Conservation (phyloP, 2,113 vertebrate species). For the Enhydra lutris region DNA sequence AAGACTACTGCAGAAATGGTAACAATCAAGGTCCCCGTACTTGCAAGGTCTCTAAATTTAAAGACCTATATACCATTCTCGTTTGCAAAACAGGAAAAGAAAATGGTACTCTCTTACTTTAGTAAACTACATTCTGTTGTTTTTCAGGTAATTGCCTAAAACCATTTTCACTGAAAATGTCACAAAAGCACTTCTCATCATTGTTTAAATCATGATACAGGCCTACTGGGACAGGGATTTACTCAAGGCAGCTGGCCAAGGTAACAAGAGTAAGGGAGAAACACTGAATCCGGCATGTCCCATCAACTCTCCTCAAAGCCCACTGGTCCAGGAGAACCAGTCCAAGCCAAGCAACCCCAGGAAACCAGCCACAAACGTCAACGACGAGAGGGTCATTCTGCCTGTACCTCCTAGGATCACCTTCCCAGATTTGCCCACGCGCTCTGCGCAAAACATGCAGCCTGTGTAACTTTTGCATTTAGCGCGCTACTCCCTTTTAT, state of each 20-base stretch:
- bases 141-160: not conserved
- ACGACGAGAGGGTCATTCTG: not conserved
- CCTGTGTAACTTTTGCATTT: not conserved
- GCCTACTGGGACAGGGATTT: not conserved
- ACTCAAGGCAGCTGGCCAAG: not conserved
- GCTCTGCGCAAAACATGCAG: accelerated
- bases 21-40: not conserved
- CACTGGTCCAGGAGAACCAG: not conserved
- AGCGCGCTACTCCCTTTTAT: not conserved
- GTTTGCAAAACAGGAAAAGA: not conserved
- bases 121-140: not conserved
- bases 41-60: not conserved
- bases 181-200: not conserved
- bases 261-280: not conserved
- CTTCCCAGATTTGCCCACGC: accelerated
- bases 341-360: not conserved
- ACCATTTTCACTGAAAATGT: not conserved
- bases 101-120: not conserved
- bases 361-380: not conserved
- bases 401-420: not conserved
- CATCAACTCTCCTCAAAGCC: not conserved
- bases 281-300: not conserved
- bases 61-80: not conserved
- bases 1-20: not conserved
- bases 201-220: not conserved